Evolutionary conservation across 30 jellyfish, hydroid and myxozoan species (phyloP).

Genomic region (Cassiopea xamachana): DNA sequence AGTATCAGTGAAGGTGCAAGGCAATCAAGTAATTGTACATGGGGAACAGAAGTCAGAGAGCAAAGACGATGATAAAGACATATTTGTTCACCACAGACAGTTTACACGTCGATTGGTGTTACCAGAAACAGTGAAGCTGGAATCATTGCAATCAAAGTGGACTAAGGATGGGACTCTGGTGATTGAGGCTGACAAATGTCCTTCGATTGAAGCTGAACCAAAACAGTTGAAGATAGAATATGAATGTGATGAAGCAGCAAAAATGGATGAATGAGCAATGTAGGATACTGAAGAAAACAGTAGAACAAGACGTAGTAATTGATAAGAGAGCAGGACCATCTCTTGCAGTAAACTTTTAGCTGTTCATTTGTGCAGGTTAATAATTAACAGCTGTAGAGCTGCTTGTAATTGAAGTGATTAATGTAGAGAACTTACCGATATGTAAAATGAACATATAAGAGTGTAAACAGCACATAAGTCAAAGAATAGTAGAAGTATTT

Average conservation of each 20-base stretch:
- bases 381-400: no score
- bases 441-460: no score
- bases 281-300: no score
- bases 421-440: no score
- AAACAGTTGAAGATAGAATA: conserved; percentile 31
- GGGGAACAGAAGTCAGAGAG: conserved; percentile 60
- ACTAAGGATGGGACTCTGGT: conserved; percentile 55
- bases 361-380: no score
- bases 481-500: no score
- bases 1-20: conserved; percentile 70
- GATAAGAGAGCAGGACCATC: no score
- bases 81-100: conserved; percentile 58
- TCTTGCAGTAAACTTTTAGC: no score
- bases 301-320: no score
- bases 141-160: conserved; percentile 35
- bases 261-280: not conserved
- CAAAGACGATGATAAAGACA: conserved; percentile 36
- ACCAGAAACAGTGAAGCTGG: conserved; percentile 54
- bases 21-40: conserved; percentile 23
- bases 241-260: conserved; percentile 17
- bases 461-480: no score
- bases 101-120: conserved; percentile 39
- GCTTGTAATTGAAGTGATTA: no score
- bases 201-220: conserved; percentile 52
- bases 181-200: conserved; percentile 69